Percentiles rank a stretch among this genome's conserved stretches.
phyloP scores from a whole-genome alignment of 2,888 invertebrate genomes.

The Phorcus lineatus region DNA sequence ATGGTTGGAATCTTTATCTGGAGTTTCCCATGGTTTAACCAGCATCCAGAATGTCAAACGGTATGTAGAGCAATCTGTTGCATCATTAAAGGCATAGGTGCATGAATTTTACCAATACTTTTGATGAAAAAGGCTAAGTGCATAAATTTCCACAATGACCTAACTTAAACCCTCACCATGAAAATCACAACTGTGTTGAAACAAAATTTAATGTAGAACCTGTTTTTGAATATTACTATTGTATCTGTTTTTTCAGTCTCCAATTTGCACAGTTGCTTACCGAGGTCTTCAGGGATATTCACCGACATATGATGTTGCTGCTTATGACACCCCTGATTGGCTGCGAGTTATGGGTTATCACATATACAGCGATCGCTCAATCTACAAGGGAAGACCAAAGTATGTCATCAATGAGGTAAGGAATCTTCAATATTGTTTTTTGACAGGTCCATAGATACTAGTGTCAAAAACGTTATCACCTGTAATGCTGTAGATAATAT shows the following conservation, averaged over 20 bases:
- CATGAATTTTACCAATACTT: too few species aligned
- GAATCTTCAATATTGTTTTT: too few species aligned
- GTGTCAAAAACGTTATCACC: too few species aligned
- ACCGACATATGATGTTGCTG: constrained; percentile 40
- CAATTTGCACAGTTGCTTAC: constrained; percentile 45
- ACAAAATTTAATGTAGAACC: too few species aligned
- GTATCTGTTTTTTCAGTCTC: constrained; percentile 30
- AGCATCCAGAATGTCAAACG: constrained; percentile 27
- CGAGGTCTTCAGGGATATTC: constrained; percentile 38
- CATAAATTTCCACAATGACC: too few species aligned
- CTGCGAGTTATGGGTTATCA: constrained; percentile 33
- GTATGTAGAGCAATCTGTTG: constrained; percentile 31
- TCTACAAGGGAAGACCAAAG: constrained; percentile 6
- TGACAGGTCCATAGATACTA: too few species aligned
- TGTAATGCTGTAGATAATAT: too few species aligned
- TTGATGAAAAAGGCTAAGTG: too few species aligned
- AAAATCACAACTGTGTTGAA: too few species aligned
- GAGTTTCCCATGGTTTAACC: constrained; percentile 35
- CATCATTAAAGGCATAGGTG: too few species aligned
- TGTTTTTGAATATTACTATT: neutral
- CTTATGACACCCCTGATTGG: constrained; percentile 42
- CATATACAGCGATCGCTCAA: constrained; percentile 11
- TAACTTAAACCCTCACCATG: too few species aligned
- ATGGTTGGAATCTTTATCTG: constrained; percentile 38
- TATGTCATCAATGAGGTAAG: constrained; percentile 25